Percentiles rank a stretch among this genome's conserved stretches.
phyloP scores from a whole-genome alignment of 2,888 invertebrate species.

The Apodemia mormo region DNA sequence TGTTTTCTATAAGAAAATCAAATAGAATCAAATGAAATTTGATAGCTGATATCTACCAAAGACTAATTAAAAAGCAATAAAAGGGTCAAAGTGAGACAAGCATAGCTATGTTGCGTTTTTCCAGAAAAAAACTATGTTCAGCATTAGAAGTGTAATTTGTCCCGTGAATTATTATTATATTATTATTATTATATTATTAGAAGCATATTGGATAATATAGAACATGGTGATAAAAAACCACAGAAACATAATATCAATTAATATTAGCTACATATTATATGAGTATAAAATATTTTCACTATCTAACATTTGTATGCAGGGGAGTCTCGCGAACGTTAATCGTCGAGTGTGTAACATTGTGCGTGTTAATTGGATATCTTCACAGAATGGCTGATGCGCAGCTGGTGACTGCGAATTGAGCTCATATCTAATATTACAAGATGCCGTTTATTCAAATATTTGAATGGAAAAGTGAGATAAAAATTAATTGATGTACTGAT shows the following conservation, averaged over 20 bases:
- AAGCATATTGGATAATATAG: too few relatives aligned
- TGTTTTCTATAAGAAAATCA: too few relatives aligned
- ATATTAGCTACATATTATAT: background rate
- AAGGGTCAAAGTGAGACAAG: too few relatives aligned
- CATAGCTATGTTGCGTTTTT: too few relatives aligned
- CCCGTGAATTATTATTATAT: too few relatives aligned
- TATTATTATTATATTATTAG: too few relatives aligned
- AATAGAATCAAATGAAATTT: too few relatives aligned
- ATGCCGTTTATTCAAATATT: conserved; percentile 22
- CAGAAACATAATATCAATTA: background rate
- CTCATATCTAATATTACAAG: conserved; percentile 22
- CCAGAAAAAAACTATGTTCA: too few relatives aligned
- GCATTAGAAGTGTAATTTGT: too few relatives aligned
- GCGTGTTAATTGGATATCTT: conserved; percentile 36
- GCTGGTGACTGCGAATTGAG: conserved; percentile 24
- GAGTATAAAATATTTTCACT: conserved; percentile 15
- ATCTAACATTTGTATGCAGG: conserved; percentile 29
- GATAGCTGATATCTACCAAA: too few relatives aligned
- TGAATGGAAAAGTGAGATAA: background rate
- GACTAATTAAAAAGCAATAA: too few relatives aligned
- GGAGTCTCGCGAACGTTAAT: conserved; percentile 32
- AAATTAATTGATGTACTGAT: background rate
- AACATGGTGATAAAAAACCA: too few relatives aligned
- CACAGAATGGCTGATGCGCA: conserved; percentile 26
- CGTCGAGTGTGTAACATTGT: conserved; percentile 35